Conservation (phyloP, 1,140 invertebrate species). For the Popillia japonica region DNA sequence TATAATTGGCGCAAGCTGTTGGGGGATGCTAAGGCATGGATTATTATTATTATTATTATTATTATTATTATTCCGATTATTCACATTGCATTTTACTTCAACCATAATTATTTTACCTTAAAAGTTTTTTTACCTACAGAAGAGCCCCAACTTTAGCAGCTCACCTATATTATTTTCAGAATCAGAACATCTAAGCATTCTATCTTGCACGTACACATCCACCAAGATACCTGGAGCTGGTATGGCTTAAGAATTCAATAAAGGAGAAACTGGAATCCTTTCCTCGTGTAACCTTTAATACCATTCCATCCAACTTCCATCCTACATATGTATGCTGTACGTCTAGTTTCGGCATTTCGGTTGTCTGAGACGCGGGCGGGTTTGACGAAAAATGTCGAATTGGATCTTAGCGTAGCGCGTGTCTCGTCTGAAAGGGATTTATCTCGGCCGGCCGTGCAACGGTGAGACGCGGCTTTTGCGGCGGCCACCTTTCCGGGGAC, state of each 20-base stretch:
- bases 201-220: neutral
- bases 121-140: too few relatives aligned
- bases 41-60: too few relatives aligned
- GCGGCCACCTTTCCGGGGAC: neutral
- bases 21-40: too few relatives aligned
- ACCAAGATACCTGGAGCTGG: neutral
- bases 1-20: too few relatives aligned
- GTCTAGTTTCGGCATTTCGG: neutral
- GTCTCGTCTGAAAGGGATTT: constrained; percentile 9
- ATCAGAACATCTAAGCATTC: too few relatives aligned
- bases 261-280: neutral
- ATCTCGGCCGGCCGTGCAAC: constrained; percentile 5
- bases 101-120: too few relatives aligned
- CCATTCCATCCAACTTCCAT: neutral
- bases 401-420: neutral
- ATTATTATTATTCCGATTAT: too few relatives aligned
- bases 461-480: neutral
- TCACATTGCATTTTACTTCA: too few relatives aligned
- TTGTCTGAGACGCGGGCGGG: neutral
- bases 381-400: constrained; percentile 15
- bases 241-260: constrained; percentile 12
- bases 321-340: neutral
- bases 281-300: neutral
- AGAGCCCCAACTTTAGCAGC: too few relatives aligned
- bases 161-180: too few relatives aligned